Conservation (phyloP, 1,140 invertebrate species). For the Polypedilum pembai region DNA sequence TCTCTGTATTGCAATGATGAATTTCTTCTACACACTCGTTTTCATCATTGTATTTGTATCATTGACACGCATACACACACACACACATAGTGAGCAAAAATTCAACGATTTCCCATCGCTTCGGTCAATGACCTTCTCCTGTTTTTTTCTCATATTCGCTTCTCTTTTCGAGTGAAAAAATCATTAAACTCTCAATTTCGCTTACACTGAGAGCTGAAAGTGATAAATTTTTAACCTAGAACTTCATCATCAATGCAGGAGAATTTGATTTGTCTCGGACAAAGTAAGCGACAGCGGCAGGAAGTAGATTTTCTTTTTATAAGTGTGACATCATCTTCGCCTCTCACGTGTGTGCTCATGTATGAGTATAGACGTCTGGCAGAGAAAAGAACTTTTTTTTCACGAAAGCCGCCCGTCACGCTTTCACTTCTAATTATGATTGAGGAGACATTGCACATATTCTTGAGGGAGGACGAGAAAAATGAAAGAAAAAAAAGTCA, state of each 20-base stretch:
- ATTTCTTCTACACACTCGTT: neutral
- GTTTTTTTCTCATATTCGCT: neutral
- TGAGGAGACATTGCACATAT: neutral
- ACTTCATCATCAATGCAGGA: neutral
- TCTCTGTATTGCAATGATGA: neutral
- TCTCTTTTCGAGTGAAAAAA: neutral
- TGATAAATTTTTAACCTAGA: slow-evolving; percentile 7
- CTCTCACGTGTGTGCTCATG: no score
- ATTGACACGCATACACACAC: slow-evolving; percentile 21
- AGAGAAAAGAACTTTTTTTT: no score
- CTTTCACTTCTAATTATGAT: no score
- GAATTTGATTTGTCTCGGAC: neutral
- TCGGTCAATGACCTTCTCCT: slow-evolving; percentile 2
- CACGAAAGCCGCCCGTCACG: no score
- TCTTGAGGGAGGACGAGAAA: neutral
- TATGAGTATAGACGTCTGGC: no score
- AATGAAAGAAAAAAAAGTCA: neutral
- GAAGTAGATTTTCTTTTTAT: neutral
- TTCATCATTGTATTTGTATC: neutral
- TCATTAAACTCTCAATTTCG: slow-evolving; percentile 28
- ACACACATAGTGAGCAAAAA: slow-evolving; percentile 15
- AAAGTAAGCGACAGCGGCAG: neutral
- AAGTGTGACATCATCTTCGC: no score
- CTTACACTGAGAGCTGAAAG: neutral
- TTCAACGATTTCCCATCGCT: slow-evolving; percentile 23